A percentile compares a stretch with the other conserved stretches of the same genome.
Conservation (phyloP, 2,113 vertebrate species). For the Oryzias woworae region DNA sequence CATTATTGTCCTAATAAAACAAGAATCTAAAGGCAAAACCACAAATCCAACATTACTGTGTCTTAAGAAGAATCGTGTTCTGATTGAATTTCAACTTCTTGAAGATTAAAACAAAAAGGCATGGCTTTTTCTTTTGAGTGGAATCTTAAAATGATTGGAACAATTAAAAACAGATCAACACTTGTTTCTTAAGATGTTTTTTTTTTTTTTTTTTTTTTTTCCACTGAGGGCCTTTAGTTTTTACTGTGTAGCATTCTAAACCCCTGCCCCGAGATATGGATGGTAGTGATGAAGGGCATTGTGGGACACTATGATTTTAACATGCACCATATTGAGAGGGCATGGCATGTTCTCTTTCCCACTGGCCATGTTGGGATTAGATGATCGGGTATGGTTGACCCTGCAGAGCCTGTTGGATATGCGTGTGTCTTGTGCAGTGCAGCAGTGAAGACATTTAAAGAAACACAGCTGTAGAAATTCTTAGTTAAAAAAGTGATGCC, state of each 20-base stretch:
- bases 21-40: no score
- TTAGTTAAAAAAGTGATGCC: no score
- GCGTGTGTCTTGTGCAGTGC: conserved; percentile 12
- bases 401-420: conserved; percentile 38
- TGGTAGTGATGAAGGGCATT: conserved; percentile 43
- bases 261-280: conserved; percentile 34
- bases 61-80: no score
- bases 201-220: no score
- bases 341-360: conserved; percentile 30
- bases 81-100: no score
- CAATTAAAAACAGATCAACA: not conserved
- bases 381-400: conserved; percentile 61
- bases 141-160: conserved; percentile 8
- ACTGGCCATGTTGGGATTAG: conserved; percentile 54
- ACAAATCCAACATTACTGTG: no score
- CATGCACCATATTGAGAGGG: conserved; percentile 35
- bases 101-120: no score
- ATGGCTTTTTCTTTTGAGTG: not conserved
- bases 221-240: conserved; percentile 26
- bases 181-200: no score
- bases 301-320: conserved; percentile 57
- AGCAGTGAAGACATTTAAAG: conserved; percentile 30
- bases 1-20: no score
- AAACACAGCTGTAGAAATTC: conserved; percentile 3
- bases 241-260: conserved; percentile 18